Evolutionary conservation across 2,888 invertebrate genomes (phyloP), one percentile per base, ranked within the genome.

Genomic region (Saturnia japonica): DNA sequence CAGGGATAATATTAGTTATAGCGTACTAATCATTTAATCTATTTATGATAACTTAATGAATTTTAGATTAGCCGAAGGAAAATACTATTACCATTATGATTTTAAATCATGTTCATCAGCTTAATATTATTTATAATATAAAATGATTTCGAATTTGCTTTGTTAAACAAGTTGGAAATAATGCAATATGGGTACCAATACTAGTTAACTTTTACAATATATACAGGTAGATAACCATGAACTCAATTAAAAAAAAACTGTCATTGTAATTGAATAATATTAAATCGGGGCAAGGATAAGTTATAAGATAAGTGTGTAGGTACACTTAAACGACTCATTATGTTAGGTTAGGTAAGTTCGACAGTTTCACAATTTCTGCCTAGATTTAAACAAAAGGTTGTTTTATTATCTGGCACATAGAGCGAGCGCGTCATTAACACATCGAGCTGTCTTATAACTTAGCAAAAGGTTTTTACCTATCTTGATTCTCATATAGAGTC

Each of bases 351-450:
- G 60, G 25, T 47, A 66, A 45, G 67, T 60, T 60, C 28, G 19
- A 71, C 60, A 57, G 60, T 71, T 69, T 70, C 67, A 47, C 45
- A 70, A 47, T 34, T 43, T 67, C 72, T 73, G 75, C 75, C 80
- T 82, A 80, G 79, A 75, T 80, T 76, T 77, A 80, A 80, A 88
- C 87, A 89, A 88, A 89, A 87, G 85, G 82, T 82, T 78, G 81
- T 78, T 84, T 79, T 78, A 88, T 88, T 87, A 87, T 84, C 81
- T 82, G 77, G 78, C 80, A 82, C 80, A 81, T 28, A 14, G 76
- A 82, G 79, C 81, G 79, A 80, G 80, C 80, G 82, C 85, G 86
- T 82, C 85, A 85, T 67, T 70, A 45, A 67, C 34, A 57, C 47
- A 47, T 40, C 69, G 68, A 14, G 57, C 57, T 60, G 14, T 14